phyloP scores from a whole-genome alignment of 2,888 invertebrate species.

The Ctena decussata region DNA sequence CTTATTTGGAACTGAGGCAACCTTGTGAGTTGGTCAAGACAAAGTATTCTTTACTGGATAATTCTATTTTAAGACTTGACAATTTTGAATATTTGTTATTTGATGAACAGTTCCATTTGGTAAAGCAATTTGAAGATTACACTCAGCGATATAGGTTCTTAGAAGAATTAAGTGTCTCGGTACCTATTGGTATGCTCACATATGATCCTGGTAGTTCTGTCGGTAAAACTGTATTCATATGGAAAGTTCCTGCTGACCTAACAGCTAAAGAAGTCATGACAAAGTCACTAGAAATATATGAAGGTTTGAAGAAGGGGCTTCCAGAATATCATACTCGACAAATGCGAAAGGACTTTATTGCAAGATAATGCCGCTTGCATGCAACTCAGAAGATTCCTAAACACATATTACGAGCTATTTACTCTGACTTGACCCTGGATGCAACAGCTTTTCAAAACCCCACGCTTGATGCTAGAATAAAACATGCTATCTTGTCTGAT shows the following conservation, averaged over 20 bases:
- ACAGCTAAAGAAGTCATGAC: slow-evolving; percentile 22
- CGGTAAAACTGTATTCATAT: slow-evolving; percentile 37
- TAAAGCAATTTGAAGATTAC: slow-evolving; percentile 6
- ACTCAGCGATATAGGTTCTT: slow-evolving; percentile 19
- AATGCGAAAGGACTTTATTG: slow-evolving; percentile 44
- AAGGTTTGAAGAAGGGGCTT: slow-evolving; percentile 24
- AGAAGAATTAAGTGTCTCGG: slow-evolving; percentile 18
- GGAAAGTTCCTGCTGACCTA: slow-evolving; percentile 37
- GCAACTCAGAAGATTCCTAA: slow-evolving; percentile 12
- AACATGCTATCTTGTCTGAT: slow-evolving; percentile 16
- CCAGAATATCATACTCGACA: slow-evolving; percentile 52
- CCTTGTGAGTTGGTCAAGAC: slow-evolving; percentile 15
- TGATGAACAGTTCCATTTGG: slow-evolving; percentile 35
- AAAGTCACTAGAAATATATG: slow-evolving; percentile 6
- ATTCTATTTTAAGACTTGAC: slow-evolving; percentile 28
- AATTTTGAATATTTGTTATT: slow-evolving; percentile 30
- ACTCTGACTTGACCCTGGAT: slow-evolving; percentile 41
- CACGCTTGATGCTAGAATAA: slow-evolving; percentile 17
- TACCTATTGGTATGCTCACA: slow-evolving; percentile 12
- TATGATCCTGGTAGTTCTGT: slow-evolving; percentile 42
- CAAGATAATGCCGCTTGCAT: not conserved
- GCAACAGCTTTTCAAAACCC: slow-evolving; percentile 35
- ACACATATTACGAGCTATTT: slow-evolving; percentile 32
- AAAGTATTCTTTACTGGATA: slow-evolving; percentile 32
- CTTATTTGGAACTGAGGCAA: not conserved